phyloP scores from a whole-genome alignment of 2,797 vertebrate species.

The Sciaenops ocellatus region DNA sequence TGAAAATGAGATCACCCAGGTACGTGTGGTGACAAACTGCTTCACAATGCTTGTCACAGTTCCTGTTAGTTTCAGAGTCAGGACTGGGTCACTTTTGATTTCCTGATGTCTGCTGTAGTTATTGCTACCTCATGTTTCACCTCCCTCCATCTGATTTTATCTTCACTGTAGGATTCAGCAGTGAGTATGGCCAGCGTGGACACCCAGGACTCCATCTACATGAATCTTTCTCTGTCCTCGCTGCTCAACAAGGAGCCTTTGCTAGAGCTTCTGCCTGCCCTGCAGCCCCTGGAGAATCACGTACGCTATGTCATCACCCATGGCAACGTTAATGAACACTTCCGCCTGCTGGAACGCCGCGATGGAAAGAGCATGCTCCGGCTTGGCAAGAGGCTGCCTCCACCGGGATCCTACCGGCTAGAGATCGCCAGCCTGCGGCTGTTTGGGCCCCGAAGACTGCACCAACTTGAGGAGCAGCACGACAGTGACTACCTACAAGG shows the following conservation, averaged over 20 bases:
- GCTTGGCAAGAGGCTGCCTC: slow-evolving; percentile 84
- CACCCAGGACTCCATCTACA: slow-evolving; percentile 86
- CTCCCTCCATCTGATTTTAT: background rate
- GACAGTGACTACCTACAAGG: slow-evolving; percentile 91
- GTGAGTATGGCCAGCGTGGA: slow-evolving; percentile 93
- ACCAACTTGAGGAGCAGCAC: slow-evolving; percentile 88
- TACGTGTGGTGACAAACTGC: slow-evolving; percentile 36
- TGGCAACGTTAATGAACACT: slow-evolving; percentile 88
- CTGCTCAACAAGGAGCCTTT: slow-evolving; percentile 90
- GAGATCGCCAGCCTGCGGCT: slow-evolving; percentile 91
- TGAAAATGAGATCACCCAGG: slow-evolving; percentile 82
- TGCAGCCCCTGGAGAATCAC: slow-evolving; percentile 89
- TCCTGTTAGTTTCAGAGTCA: background rate
- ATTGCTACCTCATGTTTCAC: background rate
- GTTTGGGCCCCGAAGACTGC: slow-evolving; percentile 85
- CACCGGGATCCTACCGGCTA: slow-evolving; percentile 88
- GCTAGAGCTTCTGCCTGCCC: slow-evolving; percentile 90
- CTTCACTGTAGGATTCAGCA: slow-evolving; percentile 63
- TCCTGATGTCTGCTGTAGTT: background rate
- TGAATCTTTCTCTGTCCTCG: slow-evolving; percentile 87
- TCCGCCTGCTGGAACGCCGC: slow-evolving; percentile 89
- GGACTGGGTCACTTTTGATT: background rate
- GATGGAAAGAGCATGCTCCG: slow-evolving; percentile 90
- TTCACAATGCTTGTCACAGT: background rate
- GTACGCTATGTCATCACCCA: slow-evolving; percentile 90